A percentile compares a stretch with the other conserved stretches of the same genome.
Evolutionary conservation across 1,140 invertebrate genomes (phyloP).

Genomic region (Hylaeus anthracinus): DNA sequence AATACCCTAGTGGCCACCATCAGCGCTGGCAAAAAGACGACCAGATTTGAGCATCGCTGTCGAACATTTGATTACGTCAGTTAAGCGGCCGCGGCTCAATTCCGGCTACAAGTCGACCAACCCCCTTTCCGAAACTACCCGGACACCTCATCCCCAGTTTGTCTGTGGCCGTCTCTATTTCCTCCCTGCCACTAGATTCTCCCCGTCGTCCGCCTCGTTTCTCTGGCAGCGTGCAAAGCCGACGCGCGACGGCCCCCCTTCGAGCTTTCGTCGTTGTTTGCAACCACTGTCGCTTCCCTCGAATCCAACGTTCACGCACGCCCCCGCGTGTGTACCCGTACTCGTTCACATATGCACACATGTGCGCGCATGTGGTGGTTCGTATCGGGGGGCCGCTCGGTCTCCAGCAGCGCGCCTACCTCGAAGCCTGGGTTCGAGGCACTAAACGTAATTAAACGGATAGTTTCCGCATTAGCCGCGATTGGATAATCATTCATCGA

Average conservation of each 20-base stretch:
- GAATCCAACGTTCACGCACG: background rate
- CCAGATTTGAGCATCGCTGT: slow-evolving; percentile 57
- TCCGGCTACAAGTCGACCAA: slow-evolving; percentile 67
- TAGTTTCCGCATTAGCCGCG: slow-evolving; percentile 80
- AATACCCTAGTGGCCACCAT: background rate
- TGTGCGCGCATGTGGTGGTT: slow-evolving; percentile 25
- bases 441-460: slow-evolving; percentile 80
- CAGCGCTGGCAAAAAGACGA: slow-evolving; percentile 32
- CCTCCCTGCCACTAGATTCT: background rate
- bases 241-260: slow-evolving; percentile 43
- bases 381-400: slow-evolving; percentile 20
- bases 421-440: slow-evolving; percentile 72
- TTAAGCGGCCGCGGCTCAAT: slow-evolving; percentile 76
- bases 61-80: slow-evolving; percentile 76
- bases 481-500: slow-evolving; percentile 80
- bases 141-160: background rate
- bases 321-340: slow-evolving; percentile 7
- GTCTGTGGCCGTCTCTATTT: slow-evolving; percentile 21
- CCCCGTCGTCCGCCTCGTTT: slow-evolving; percentile 40
- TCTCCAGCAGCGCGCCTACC: slow-evolving; percentile 59
- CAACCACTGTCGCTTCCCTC: background rate
- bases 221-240: slow-evolving; percentile 67
- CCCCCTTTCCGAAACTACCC: slow-evolving; percentile 55
- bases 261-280: slow-evolving; percentile 21
- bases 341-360: slow-evolving; percentile 12